Base-by-base conservation (phyloP, 2,888 invertebrate species). In the Eupeodes luniger region DNA sequence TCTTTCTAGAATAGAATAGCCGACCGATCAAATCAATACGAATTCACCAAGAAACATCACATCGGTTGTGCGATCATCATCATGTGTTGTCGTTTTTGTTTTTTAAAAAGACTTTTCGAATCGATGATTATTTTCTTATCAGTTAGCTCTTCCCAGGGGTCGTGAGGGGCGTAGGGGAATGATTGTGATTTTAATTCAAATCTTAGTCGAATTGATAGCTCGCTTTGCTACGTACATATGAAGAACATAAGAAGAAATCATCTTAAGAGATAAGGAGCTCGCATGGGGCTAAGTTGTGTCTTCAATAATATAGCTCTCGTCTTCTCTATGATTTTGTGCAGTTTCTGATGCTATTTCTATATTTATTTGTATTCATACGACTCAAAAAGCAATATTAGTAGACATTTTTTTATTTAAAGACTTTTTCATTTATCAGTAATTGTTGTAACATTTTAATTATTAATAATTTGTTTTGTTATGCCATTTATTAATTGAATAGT, bases 121-220 rank as follows among this genome's bases (percentile, higher is more conserved):
- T 27, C 27, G 27, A 40, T 83, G 84, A 88, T 88, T 81, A 81
- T 66, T 84, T 67, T 81, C 77, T 88, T 88, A 88, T 88, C 87
- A 88, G 84, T 88, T 49, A 44, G 40, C 40, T 79, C 14, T 44
- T 44, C 62, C 55, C 49, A 40, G 55, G 36, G 84, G 66, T 47
- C 44, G 85, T 34, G 59, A 40, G 40, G 75, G 82, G 62, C 51
- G 47, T 5, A 61, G 7, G 47, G 47, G 27, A 49, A 47, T 66
- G 66, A 74, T 78, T 55, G 69, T 19, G 44, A 49, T 67, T 67
- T n/a, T 11, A n/a, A n/a, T 49, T 47, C 49, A 27, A 72, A 72
- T 59, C 27, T 9, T 49, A 79, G 69, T 72, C 44, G 74, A 74
- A 75, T 78, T 40, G 27, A n/a, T 74, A 57, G 82, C 67, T 12